Percentiles rank a stretch among this genome's conserved stretches.
Conservation (phyloP, 2,797 vertebrate genomes). For the Pseudomugil tenellus region DNA sequence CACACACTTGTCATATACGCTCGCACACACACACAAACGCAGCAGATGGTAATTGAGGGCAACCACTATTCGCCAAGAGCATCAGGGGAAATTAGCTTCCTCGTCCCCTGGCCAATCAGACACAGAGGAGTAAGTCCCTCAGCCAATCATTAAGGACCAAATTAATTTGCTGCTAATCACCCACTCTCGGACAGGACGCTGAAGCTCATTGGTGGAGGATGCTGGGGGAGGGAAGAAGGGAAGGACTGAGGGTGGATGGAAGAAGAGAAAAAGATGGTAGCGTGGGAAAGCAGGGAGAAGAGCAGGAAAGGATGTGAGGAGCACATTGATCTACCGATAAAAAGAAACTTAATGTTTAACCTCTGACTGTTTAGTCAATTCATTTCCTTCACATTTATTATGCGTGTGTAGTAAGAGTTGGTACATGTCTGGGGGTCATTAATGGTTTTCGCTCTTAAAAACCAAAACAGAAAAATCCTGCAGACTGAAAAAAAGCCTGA, state of each 20-base stretch:
- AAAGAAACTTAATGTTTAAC: slow-evolving; percentile 1
- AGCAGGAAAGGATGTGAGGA: slow-evolving; percentile 4
- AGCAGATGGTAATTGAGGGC: slow-evolving; percentile 86
- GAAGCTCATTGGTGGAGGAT: slow-evolving; percentile 38
- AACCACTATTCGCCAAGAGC: slow-evolving; percentile 81
- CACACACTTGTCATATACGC: slow-evolving; percentile 26
- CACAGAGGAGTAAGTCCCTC: slow-evolving; percentile 79
- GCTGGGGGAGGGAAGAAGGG: slow-evolving; percentile 30
- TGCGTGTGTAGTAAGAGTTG: not conserved
- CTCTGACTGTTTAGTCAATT: not conserved
- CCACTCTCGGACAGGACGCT: slow-evolving; percentile 71
- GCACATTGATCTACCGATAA: not conserved
- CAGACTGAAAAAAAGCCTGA: too few species aligned
- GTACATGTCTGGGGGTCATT: not conserved
- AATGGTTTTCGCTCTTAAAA: not conserved
- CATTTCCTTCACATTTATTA: not conserved
- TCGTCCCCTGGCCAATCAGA: slow-evolving; percentile 83
- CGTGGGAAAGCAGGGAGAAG: slow-evolving; percentile 11
- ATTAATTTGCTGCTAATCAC: slow-evolving; percentile 85
- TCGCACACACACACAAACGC: slow-evolving; percentile 41
- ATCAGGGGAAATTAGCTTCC: slow-evolving; percentile 85
- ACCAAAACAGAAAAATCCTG: not conserved
- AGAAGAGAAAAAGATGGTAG: not conserved
- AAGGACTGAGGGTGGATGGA: slow-evolving; percentile 19
- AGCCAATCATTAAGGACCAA: slow-evolving; percentile 85